Evolutionary conservation across 2,113 vertebrate species (phyloP), one percentile per base, ranked within the genome.

Genomic region (Rhabdomys dilectus): DNA sequence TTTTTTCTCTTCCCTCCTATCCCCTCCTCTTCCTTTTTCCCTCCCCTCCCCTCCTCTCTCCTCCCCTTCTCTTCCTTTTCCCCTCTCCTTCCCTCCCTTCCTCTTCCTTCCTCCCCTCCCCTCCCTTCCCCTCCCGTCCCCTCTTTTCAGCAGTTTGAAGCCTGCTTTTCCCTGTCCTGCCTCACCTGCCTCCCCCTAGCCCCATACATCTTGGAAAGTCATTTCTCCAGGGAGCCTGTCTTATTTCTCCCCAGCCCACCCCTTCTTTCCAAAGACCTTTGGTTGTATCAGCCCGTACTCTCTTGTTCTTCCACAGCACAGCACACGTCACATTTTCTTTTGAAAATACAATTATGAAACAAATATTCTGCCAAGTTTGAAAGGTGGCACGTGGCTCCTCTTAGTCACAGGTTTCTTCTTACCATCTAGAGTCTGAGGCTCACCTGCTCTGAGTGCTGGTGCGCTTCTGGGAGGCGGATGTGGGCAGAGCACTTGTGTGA

Each of bases 31-130:
- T 3, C 15, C 15, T 3, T 5, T 0, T 1, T 26, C 11, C 2
- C 4, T 45, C 24, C 1, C 7, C 24, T 12, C 0, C 11, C 26
- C 10, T 3, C 1, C 29, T 7, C 0, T 3, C 3, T 4, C 2
- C 8, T 1, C n/a, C 9, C 10, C 7, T 4, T 5, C 26, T 5
- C 31, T 4, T 12, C 12, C 1, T 12, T 6, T 5, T 3, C 16
- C 13, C 19, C 8, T 24, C n/a, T 15, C 12, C 13, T 13, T 4
- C 4, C 26, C 26, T 10, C 10, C 11, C 7, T 0, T 8, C 26
- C 26, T 29, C 13, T 4, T 3, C 13, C 13, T 13, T 3, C 19
- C 2, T 9, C 34, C 26, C 24, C 24, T 15, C 19, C 9, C 9
- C 24, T 10, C 4, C 3, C 16, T 2, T 17, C 56, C 15, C 5